Base-by-base conservation (phyloP, 1,140 invertebrate species). In the Cylas formicarius region DNA sequence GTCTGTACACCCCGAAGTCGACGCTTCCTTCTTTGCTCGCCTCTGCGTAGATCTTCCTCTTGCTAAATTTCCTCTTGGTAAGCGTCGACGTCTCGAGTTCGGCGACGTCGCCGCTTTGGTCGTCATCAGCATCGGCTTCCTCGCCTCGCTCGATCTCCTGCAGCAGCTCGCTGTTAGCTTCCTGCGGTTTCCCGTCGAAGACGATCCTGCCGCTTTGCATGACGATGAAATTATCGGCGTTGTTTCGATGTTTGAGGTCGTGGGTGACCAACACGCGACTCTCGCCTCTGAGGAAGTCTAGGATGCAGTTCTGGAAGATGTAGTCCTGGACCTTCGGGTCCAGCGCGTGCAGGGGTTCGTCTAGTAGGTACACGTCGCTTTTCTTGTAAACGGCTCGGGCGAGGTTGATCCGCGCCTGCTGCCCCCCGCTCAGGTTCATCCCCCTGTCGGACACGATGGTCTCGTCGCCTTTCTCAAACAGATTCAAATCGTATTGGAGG, bases 321-420 rank as follows among this genome's bases (percentile, higher is more conserved):
- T 89, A 81, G 41, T 80, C 77, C n/a, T 85, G 83, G 1, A 89
- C 86, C 49, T 84, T 80, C 2, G 83, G 72, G 62, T 91, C 88
- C 1, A 91, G 82, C 1, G 87, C 85, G 49, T 83, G 85, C 9
- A 90, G 62, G 3, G 84, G 84, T 67, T 90, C 86, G 62, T 90
- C 87, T 9, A 90, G 62, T 0, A 90, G 65, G 57, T 86, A 90
- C 28, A 90, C 77, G 53, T 86, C 81, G 6, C 81, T 78, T 64
- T 83, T 75, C 37, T 78, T 75, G 64, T 92, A 92, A 3, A 91
- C 72, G 8, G 87, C 80, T 38, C 88, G 76, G 0, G 90, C 90
- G 20, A 93, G 68, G 58, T 88, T 91, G 2, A 97, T 83, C 55
- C 92, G 76, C 0, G 91, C 90, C 55, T 88, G 82, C 67, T 97